Evolutionary conservation across 1,140 invertebrate genomes (phyloP), one percentile per base, ranked within the genome.

Genomic region (Apolygus lucorum): DNA sequence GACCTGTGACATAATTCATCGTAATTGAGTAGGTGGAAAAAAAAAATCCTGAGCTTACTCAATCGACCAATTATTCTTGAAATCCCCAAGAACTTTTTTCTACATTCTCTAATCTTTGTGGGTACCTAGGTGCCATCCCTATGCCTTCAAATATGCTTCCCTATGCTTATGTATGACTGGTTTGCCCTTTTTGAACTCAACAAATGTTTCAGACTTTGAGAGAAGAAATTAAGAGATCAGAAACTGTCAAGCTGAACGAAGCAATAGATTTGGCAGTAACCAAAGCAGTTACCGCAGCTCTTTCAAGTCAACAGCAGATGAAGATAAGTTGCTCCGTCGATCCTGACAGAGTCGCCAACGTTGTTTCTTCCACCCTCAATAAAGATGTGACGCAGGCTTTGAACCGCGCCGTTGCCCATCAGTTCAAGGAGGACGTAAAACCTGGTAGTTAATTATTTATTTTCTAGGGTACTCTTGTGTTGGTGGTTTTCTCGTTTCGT

Each of bases 191-290:
- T n/a, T n/a, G n/a, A n/a, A n/a, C n/a, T n/a, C n/a, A n/a, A n/a
- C n/a, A 42, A 42, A 42, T 42, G 34, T 42, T 42, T 17, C 22
- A 70, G 68, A 52, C 21, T 42, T 65, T 70, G n/a, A 59, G 49
- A 26, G 68, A 70, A 70, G 68, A 70, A 26, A 29, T 70, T 13
- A 42, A 54, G 11, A 70, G 26, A 49, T 65, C 14, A 26, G 34
- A 63, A 26, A 63, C 62, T 11, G 11, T 22, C 1, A 26, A 28
- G 11, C 14, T 34, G 2, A 21, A 28, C 0, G 68, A 70, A 21
- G 28, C 22, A 11, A 21, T 70, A 14, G 68, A 70, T 63, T 25
- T 34, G n/a, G 63, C 49, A 1, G 29, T 70, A 27, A 21, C 63
- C 0, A 64, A 52, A 21, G 68, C 68, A 52, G 62, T 70, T 14